Evolutionary conservation across 2,888 invertebrate species (phyloP).

Genomic region (Acronicta leporina): DNA sequence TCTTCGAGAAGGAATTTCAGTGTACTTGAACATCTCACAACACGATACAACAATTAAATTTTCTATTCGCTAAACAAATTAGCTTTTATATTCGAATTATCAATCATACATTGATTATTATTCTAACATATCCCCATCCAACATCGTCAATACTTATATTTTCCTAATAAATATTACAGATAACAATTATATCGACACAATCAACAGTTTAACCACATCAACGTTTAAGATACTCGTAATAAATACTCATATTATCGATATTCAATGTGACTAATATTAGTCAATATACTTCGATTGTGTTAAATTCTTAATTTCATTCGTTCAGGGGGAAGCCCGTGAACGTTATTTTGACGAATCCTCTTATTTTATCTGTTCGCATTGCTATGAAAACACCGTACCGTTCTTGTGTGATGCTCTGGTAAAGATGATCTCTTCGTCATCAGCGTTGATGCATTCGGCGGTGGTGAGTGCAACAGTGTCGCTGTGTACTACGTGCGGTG

Average conservation of each 20-base stretch:
- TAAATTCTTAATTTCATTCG: conserved; percentile 54
- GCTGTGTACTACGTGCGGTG: conserved; percentile 94
- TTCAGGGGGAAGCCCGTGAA: conserved; percentile 14
- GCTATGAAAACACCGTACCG: conserved; percentile 80
- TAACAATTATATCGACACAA: conserved; percentile 47
- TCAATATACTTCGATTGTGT: conserved; percentile 44
- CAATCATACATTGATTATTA: conserved; percentile 20
- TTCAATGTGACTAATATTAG: conserved; percentile 41
- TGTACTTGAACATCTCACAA: conserved; percentile 49
- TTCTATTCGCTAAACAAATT: conserved; percentile 33
- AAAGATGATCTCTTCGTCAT: conserved; percentile 86
- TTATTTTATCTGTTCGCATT: conserved; percentile 43
- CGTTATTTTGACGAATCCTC: conserved; percentile 35
- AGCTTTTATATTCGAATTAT: conserved; percentile 41
- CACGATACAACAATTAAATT: conserved; percentile 27
- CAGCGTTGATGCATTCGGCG: conserved; percentile 77
- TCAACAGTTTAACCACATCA: conserved; percentile 36
- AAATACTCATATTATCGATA: no score
- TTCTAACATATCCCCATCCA: conserved; percentile 9
- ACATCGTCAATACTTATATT: conserved; percentile 22
- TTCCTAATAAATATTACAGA: conserved; percentile 45
- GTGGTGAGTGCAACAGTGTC: conserved; percentile 81
- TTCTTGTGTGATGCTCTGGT: conserved; percentile 76
- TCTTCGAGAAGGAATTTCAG: conserved; percentile 24
- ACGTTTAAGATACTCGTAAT: conserved; percentile 32